Conservation (phyloP, 2,888 invertebrate genomes). For the Lasioglossum villosulum region DNA sequence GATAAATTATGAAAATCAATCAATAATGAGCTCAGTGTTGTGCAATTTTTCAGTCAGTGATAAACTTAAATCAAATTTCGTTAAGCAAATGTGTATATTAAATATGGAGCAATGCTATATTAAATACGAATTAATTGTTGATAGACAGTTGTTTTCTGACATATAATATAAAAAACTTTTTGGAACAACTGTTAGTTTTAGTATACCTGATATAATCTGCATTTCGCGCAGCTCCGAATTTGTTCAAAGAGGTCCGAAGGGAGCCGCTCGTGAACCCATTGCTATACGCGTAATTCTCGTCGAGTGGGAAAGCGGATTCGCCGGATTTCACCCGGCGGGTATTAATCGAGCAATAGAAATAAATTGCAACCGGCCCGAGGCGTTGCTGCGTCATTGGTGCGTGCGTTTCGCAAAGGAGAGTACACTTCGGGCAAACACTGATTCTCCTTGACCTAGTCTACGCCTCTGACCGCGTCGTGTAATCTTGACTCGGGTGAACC, state of each 20-base stretch:
- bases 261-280: not conserved
- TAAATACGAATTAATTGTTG: too few relatives aligned
- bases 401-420: slow-evolving; percentile 59
- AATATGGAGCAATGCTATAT: too few relatives aligned
- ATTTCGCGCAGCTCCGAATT: not conserved
- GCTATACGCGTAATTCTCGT: not conserved
- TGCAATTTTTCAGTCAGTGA: too few relatives aligned
- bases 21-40: too few relatives aligned
- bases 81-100: too few relatives aligned
- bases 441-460: slow-evolving; percentile 78
- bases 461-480: slow-evolving; percentile 51
- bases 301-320: slow-evolving; percentile 19
- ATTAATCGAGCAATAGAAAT: slow-evolving; percentile 33
- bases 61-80: too few relatives aligned
- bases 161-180: too few relatives aligned
- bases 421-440: slow-evolving; percentile 69
- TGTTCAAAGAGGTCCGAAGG: not conserved
- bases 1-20: too few relatives aligned
- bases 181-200: not conserved
- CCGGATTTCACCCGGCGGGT: not conserved
- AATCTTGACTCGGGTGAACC: slow-evolving; percentile 56
- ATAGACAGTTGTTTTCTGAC: not conserved
- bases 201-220: not conserved
- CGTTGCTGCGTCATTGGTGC: slow-evolving; percentile 39
- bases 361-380: slow-evolving; percentile 27